A percentile compares a stretch with the other conserved stretches of the same genome.
Evolutionary conservation across 2,797 vertebrate species (phyloP).

Genomic region (Euthynnus affinis): DNA sequence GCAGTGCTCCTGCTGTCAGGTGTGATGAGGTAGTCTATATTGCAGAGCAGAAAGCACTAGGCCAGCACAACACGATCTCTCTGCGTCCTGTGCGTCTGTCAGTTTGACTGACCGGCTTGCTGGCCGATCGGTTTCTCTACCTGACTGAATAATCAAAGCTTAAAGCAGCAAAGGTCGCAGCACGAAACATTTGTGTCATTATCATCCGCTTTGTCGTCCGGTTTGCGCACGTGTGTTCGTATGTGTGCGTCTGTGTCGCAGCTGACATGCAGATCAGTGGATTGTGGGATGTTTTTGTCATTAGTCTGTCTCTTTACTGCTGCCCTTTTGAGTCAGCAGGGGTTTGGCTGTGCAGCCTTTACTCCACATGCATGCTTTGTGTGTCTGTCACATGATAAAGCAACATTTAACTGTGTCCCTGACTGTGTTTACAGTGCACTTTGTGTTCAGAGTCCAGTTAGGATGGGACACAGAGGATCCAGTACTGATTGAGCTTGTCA

Average conservation of each 20-base stretch:
- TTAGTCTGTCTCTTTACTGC: slow-evolving; percentile 31
- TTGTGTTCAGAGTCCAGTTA: slow-evolving; percentile 63
- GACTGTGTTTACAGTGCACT: slow-evolving; percentile 56
- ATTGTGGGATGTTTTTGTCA: slow-evolving; percentile 18
- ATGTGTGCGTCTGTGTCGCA: slow-evolving; percentile 25
- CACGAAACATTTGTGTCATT: neutral
- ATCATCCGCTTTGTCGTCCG: neutral
- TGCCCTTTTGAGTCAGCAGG: slow-evolving; percentile 50
- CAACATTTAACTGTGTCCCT: slow-evolving; percentile 33
- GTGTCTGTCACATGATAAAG: slow-evolving; percentile 43
- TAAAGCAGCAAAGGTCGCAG: slow-evolving; percentile 8
- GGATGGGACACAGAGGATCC: slow-evolving; percentile 28
- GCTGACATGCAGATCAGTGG: slow-evolving; percentile 21
- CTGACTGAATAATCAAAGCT: slow-evolving; percentile 35
- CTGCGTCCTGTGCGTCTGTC: slow-evolving; percentile 43
- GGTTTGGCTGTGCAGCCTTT: slow-evolving; percentile 27
- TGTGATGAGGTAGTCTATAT: slow-evolving; percentile 57
- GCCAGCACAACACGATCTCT: slow-evolving; percentile 74
- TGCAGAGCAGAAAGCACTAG: slow-evolving; percentile 68
- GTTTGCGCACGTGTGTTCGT: slow-evolving; percentile 23
- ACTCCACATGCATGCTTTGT: slow-evolving; percentile 23
- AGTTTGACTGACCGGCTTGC: slow-evolving; percentile 38
- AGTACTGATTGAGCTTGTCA: slow-evolving; percentile 19
- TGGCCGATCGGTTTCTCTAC: slow-evolving; percentile 11
- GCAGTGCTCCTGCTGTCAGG: slow-evolving; percentile 44